Percentiles rank a stretch among this genome's conserved stretches.
phyloP scores from a whole-genome alignment of 2,113 vertebrate species.

The Kryptolebias marmoratus region DNA sequence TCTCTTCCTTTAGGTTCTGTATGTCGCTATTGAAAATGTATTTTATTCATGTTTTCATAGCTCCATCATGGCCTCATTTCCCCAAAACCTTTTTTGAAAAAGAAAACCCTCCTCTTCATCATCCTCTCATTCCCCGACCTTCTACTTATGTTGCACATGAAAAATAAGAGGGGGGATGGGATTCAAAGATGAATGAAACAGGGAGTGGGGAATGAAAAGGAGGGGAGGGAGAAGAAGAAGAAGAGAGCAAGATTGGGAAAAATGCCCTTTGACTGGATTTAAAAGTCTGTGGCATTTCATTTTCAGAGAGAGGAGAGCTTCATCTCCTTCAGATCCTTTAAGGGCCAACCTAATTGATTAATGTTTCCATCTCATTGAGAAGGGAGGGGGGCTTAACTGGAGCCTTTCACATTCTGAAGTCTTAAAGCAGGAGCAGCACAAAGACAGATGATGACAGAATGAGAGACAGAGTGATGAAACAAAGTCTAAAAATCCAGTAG shows the following conservation, averaged over 20 bases:
- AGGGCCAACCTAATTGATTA: slow-evolving; percentile 80
- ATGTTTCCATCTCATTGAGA: slow-evolving; percentile 78
- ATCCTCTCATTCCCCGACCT: slow-evolving; percentile 68
- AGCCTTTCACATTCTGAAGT: slow-evolving; percentile 70
- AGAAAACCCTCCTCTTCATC: slow-evolving; percentile 70
- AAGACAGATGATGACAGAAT: slow-evolving; percentile 71
- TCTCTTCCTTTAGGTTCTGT: not conserved
- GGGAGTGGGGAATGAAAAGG: slow-evolving; percentile 68
- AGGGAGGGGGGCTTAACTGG: slow-evolving; percentile 66
- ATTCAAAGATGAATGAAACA: slow-evolving; percentile 72
- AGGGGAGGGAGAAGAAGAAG: slow-evolving; percentile 34
- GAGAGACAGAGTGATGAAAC: slow-evolving; percentile 66
- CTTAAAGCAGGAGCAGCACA: slow-evolving; percentile 65
- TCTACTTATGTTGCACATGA: slow-evolving; percentile 76
- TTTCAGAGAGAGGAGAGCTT: slow-evolving; percentile 78
- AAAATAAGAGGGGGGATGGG: slow-evolving; percentile 72
- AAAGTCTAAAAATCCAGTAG: slow-evolving; percentile 58
- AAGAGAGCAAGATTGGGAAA: slow-evolving; percentile 72
- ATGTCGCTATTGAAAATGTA: slow-evolving; percentile 13
- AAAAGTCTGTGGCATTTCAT: slow-evolving; percentile 81
- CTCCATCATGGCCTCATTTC: slow-evolving; percentile 64
- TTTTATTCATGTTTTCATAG: slow-evolving; percentile 51
- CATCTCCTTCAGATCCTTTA: slow-evolving; percentile 79
- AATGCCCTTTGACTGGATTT: slow-evolving; percentile 79
- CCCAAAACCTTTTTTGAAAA: slow-evolving; percentile 43